Evolutionary conservation across 2,113 vertebrate genomes (phyloP).

Genomic region (Synodontis membranacea): DNA sequence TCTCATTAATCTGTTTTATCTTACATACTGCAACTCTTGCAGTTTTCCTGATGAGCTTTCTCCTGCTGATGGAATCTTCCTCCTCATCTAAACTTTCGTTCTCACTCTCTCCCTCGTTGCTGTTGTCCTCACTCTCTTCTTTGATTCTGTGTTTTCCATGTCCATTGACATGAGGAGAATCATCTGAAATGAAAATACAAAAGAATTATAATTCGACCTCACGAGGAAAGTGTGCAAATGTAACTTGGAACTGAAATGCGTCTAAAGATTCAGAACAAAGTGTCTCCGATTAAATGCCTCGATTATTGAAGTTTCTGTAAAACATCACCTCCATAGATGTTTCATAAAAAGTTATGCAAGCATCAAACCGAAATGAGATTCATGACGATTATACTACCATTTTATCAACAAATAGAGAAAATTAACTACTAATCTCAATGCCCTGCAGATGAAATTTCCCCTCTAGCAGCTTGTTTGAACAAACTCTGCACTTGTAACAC

Average conservation of each 20-base stretch:
- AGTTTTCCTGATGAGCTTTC: constrained; percentile 58
- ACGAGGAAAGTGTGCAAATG: not conserved
- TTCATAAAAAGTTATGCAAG: not conserved
- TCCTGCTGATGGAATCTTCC: constrained; percentile 29
- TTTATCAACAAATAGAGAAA: not conserved
- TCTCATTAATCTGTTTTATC: constrained; percentile 57
- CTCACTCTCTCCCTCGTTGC: constrained; percentile 52
- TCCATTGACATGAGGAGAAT: constrained; percentile 65
- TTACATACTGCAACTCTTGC: constrained; percentile 52
- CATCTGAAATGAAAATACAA: constrained; percentile 52
- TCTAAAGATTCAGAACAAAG: not conserved
- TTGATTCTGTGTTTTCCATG: constrained; percentile 59
- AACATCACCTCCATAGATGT: not conserved
- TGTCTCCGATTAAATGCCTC: not conserved
- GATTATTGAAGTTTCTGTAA: not conserved
- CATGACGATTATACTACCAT: not conserved
- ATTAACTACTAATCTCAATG: not conserved
- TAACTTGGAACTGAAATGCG: not conserved
- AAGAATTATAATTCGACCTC: not conserved
- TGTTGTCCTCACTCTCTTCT: constrained; percentile 57
- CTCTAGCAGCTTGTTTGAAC: not conserved
- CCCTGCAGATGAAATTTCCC: not conserved
- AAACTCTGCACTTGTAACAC: not conserved
- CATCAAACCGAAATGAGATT: not conserved
- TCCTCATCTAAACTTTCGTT: constrained; percentile 46